Conservation (phyloP, 2,113 vertebrate genomes). For the Oreochromis aureus region DNA sequence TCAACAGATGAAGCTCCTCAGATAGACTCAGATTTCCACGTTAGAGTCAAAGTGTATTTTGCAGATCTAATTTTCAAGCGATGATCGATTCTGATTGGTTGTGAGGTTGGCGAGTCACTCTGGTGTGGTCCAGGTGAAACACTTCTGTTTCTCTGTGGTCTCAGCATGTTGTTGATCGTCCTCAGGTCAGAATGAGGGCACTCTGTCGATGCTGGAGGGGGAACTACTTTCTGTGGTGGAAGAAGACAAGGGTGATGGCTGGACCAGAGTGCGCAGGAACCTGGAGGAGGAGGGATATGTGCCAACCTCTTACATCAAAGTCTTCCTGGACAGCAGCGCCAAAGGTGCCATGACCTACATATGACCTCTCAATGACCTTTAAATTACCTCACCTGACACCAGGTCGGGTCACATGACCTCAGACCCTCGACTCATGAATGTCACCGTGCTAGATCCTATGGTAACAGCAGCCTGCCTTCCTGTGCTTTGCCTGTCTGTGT, state of each 20-base stretch:
- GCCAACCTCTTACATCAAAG: conserved; percentile 94
- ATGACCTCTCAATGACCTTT: conserved; percentile 1
- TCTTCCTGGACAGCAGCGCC: conserved; percentile 91
- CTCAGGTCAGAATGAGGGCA: conserved; percentile 96
- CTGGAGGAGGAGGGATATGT: conserved; percentile 97
- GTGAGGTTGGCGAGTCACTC: not conserved
- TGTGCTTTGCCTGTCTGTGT: not conserved
- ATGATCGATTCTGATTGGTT: not conserved
- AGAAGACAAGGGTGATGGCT: conserved; percentile 95
- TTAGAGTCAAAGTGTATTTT: not conserved
- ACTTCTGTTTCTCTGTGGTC: not conserved
- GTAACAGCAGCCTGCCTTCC: not conserved
- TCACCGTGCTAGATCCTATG: not conserved
- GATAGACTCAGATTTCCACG: not conserved
- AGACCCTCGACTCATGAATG: conserved; percentile 3
- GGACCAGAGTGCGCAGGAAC: conserved; percentile 90
- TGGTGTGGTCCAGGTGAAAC: not conserved
- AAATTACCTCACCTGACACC: not conserved
- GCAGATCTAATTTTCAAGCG: not conserved
- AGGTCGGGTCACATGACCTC: not conserved
- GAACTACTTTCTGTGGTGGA: conserved; percentile 92
- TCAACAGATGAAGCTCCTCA: not conserved
- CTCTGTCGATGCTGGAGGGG: conserved; percentile 88
- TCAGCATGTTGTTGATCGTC: not conserved
- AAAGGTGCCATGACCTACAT: conserved; percentile 92